Evolutionary conservation across 2,113 vertebrate genomes (phyloP).

Genomic region (Lepidothrix coronata): DNA sequence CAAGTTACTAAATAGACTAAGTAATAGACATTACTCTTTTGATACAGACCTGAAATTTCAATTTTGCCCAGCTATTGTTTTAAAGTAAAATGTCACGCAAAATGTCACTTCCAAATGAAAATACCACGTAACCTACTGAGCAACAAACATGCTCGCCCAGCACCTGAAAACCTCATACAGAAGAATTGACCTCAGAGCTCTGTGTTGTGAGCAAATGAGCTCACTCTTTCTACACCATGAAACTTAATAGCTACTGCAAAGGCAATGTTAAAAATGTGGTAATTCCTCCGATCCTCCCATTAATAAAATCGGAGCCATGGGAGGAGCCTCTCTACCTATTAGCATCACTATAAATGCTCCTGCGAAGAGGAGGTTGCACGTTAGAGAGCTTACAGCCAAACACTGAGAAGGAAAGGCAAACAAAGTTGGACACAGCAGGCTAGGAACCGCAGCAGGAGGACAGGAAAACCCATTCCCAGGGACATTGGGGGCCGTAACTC

Average conservation of each 20-base stretch:
- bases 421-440: neutral
- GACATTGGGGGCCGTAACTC: neutral
- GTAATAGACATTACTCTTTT: neutral
- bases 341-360: neutral
- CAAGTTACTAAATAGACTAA: neutral
- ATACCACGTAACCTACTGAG: neutral
- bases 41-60: neutral
- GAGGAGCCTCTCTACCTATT: neutral
- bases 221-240: neutral
- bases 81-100: neutral
- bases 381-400: neutral
- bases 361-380: neutral
- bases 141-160: neutral
- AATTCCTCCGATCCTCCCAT: neutral
- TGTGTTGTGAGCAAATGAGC: neutral
- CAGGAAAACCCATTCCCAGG: neutral
- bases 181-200: neutral
- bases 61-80: neutral
- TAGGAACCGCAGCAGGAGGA: neutral
- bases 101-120: conserved; percentile 45
- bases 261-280: neutral
- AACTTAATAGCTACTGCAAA: neutral
- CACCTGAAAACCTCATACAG: neutral
- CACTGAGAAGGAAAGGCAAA: neutral
- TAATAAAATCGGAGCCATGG: neutral